phyloP scores from a whole-genome alignment of 2,113 vertebrate genomes.

The Apodemus sylvaticus region DNA sequence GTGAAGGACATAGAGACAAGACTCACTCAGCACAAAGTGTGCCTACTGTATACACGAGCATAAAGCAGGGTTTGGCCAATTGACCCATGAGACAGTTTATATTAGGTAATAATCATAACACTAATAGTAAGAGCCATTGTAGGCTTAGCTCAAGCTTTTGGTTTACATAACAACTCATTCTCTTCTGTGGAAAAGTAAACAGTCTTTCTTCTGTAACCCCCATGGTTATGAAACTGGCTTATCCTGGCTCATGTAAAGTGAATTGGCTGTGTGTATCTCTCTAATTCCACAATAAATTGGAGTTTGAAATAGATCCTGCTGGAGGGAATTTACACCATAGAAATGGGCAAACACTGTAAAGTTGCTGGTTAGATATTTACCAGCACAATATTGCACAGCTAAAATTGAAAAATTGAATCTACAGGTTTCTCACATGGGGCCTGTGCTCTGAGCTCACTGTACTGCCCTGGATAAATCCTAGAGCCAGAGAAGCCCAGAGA shows the following conservation, averaged over 20 bases:
- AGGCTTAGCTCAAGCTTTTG: background rate
- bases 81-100: background rate
- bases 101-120: background rate
- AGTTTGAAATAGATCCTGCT: background rate
- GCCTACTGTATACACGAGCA: background rate
- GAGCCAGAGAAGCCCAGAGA: background rate
- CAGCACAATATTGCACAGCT: background rate
- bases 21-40: background rate
- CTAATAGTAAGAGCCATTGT: background rate
- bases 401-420: background rate
- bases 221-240: background rate
- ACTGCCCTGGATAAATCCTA: background rate
- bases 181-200: background rate
- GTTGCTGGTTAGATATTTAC: background rate
- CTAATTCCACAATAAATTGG: background rate
- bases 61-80: background rate
- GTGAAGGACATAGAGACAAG: background rate
- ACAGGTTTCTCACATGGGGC: background rate
- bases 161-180: background rate
- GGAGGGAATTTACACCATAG: background rate
- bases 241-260: background rate
- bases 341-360: background rate
- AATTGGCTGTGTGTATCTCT: background rate
- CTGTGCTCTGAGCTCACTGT: background rate
- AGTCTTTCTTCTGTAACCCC: background rate